Percentiles rank a stretch among this genome's conserved stretches.
phyloP scores from a whole-genome alignment of 1,140 invertebrate genomes.

The Apis mellifera region DNA sequence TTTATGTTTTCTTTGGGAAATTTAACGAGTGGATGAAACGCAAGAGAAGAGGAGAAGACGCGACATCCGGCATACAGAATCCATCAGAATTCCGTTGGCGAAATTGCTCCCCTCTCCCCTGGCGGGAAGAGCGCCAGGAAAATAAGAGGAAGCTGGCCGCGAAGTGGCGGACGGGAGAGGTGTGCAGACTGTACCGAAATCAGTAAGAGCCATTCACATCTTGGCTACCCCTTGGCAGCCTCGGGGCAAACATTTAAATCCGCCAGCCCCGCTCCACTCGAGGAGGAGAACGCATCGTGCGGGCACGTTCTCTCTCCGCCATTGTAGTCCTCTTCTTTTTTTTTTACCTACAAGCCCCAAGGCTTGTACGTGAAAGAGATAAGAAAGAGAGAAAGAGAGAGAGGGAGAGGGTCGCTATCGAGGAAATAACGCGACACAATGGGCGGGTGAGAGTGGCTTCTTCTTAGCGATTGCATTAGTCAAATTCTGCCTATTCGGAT shows the following conservation, averaged over 20 bases:
- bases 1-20: too few relatives aligned
- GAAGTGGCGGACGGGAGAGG: slow-evolving; percentile 10
- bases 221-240: slow-evolving; percentile 18
- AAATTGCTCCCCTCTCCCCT: too few relatives aligned
- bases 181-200: slow-evolving; percentile 22
- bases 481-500: slow-evolving; percentile 66
- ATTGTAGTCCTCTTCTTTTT: slow-evolving; percentile 28
- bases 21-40: too few relatives aligned
- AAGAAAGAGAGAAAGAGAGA: too few relatives aligned
- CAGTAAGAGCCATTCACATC: slow-evolving; percentile 27
- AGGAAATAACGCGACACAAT: slow-evolving; percentile 66
- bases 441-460: slow-evolving; percentile 69
- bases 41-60: too few relatives aligned
- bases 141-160: slow-evolving; percentile 11
- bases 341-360: slow-evolving; percentile 26
- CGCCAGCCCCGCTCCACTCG: slow-evolving; percentile 8
- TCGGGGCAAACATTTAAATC: slow-evolving; percentile 49
- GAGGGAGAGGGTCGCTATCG: slow-evolving; percentile 7
- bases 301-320: slow-evolving; percentile 33
- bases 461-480: slow-evolving; percentile 77
- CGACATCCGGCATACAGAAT: not conserved
- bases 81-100: slow-evolving; percentile 3
- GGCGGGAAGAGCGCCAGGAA: not conserved
- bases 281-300: slow-evolving; percentile 20
- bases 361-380: not conserved